Evolutionary conservation across 2,113 vertebrate species (phyloP).

Genomic region (Semicossyphus pulcher): DNA sequence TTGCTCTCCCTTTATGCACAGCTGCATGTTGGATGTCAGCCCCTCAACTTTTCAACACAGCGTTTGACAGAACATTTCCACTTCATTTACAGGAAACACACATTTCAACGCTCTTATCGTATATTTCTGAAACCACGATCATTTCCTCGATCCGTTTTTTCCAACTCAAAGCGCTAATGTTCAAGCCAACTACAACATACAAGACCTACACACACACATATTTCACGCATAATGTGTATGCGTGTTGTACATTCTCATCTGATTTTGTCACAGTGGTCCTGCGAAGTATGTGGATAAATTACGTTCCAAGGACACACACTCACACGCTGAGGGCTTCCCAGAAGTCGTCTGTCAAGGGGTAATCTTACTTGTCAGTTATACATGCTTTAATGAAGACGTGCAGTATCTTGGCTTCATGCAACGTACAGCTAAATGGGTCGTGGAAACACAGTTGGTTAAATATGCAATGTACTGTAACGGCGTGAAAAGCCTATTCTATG

Average conservation of each 20-base stretch:
- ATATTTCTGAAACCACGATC: not conserved
- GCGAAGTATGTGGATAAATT: constrained; percentile 26
- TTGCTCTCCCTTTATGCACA: constrained; percentile 42
- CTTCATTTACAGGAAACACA: constrained; percentile 25
- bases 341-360: constrained; percentile 48
- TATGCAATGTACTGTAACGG: not conserved
- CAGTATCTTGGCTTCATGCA: constrained; percentile 11
- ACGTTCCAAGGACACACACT: constrained; percentile 40
- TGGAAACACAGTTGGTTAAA: constrained; percentile 12
- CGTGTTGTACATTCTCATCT: constrained; percentile 31
- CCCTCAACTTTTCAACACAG: constrained; percentile 55
- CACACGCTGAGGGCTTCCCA: constrained; percentile 36
- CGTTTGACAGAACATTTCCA: constrained; percentile 70
- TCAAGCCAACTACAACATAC: too few species aligned
- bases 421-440: not conserved
- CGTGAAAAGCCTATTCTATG: not conserved
- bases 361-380: constrained; percentile 39
- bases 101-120: not conserved
- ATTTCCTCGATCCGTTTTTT: constrained; percentile 6
- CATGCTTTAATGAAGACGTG: constrained; percentile 25
- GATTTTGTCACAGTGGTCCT: constrained; percentile 37
- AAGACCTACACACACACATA: not conserved
- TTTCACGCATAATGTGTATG: not conserved
- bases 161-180: not conserved
- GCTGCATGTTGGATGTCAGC: constrained; percentile 62